Percentiles rank a stretch among this genome's conserved stretches.
Conservation (phyloP, 64 coral and sea anemone genomes). For the Exaiptasia diaphana region DNA sequence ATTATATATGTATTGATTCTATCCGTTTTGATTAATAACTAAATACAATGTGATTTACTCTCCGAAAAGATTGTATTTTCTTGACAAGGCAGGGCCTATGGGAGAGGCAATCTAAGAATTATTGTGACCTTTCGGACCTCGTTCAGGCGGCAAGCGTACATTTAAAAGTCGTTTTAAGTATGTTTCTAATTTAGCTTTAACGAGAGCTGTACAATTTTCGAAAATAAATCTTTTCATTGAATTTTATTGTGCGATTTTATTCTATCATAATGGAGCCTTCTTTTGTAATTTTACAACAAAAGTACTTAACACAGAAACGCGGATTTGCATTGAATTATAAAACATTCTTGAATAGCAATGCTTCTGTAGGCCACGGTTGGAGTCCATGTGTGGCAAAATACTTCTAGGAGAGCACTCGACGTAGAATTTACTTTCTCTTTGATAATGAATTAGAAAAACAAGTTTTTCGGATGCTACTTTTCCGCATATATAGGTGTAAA, state of each 20-base stretch:
- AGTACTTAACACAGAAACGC: no score
- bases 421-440: no score
- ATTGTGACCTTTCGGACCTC: background rate
- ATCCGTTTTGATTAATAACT: background rate
- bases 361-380: no score
- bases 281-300: background rate
- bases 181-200: background rate
- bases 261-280: background rate
- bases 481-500: no score
- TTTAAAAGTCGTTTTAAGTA: background rate
- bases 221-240: background rate
- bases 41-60: background rate
- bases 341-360: no score
- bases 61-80: background rate
- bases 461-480: no score
- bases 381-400: no score
- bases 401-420: no score
- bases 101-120: background rate
- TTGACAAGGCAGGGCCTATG: background rate
- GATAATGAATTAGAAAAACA: no score
- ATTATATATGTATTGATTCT: background rate
- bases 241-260: background rate
- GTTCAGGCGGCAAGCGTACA: background rate
- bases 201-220: background rate
- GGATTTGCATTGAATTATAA: no score